These are phyloP conservation scores for Pararge aegeria DNA, from an alignment of 1,140 invertebrate genomes.

Conservation along the genomic window DNA sequence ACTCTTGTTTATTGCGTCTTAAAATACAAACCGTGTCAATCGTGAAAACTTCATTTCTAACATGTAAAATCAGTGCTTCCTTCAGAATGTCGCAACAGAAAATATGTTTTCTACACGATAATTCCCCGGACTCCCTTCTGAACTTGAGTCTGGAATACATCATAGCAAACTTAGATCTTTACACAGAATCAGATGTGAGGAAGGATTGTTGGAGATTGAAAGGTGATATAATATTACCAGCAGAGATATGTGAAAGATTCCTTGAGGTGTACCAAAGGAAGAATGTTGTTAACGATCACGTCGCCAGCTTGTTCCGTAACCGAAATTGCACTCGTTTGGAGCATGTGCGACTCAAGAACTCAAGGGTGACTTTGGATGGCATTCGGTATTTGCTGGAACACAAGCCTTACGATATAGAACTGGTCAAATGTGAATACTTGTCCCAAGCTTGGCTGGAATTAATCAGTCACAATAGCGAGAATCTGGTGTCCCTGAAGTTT, in stretches of 20 bases:
- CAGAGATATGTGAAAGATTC: constrained; percentile 75
- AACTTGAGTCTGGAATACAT: constrained; percentile 57
- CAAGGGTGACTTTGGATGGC: constrained; percentile 85
- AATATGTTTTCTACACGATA: constrained; percentile 49
- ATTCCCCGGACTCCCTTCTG: constrained; percentile 49
- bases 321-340: constrained; percentile 84
- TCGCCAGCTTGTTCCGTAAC: constrained; percentile 87
- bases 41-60: constrained; percentile 4
- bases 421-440: constrained; percentile 86
- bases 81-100: constrained; percentile 48
- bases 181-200: constrained; percentile 45
- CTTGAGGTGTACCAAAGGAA: constrained; percentile 82
- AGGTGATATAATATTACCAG: constrained; percentile 62
- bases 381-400: constrained; percentile 85
- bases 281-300: constrained; percentile 82
- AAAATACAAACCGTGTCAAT: neutral
- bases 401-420: constrained; percentile 85
- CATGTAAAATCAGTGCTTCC: constrained; percentile 26
- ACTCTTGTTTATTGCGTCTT: neutral
- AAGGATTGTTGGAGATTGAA: constrained; percentile 51
- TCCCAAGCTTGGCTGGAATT: constrained; percentile 80
- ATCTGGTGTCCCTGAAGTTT: constrained; percentile 71
- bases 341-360: constrained; percentile 84
- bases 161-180: constrained; percentile 52
- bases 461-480: constrained; percentile 80